phyloP scores from a whole-genome alignment of 2,113 vertebrate genomes.

The Dendrocopos noguchii region DNA sequence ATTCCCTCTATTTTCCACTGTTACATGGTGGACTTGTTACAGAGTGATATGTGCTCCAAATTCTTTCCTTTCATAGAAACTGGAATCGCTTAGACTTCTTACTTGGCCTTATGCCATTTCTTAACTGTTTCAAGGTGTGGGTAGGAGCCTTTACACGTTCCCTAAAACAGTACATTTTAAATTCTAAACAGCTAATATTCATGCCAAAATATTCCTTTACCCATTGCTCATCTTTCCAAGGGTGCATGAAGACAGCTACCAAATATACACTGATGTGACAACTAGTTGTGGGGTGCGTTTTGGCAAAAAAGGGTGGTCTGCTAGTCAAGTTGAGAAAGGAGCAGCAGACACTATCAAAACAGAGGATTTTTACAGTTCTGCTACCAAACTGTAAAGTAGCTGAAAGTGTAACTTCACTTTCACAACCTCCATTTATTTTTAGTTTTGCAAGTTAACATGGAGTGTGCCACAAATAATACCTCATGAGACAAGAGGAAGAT shows the following conservation, averaged over 20 bases:
- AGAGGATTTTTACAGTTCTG: background rate
- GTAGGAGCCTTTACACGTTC: constrained; percentile 7
- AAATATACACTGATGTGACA: background rate
- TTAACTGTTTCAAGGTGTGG: constrained; percentile 33
- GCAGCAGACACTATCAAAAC: background rate
- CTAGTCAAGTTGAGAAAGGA: constrained; percentile 22
- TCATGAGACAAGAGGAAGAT: background rate
- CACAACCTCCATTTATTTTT: background rate
- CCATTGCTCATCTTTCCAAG: constrained; percentile 5
- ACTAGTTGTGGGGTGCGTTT: constrained; percentile 36
- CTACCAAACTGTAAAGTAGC: background rate
- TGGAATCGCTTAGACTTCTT: constrained; percentile 12
- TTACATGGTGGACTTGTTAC: background rate
- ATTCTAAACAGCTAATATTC: background rate
- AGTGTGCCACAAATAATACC: background rate
- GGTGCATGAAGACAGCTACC: background rate
- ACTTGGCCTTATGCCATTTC: constrained; percentile 15
- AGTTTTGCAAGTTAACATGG: background rate
- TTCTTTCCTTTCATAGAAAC: background rate
- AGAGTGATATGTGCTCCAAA: background rate
- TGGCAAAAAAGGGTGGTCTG: constrained; percentile 3
- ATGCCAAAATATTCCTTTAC: background rate
- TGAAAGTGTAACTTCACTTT: constrained; percentile 19
- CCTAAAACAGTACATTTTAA: background rate
- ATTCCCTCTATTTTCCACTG: constrained; percentile 24